Evolutionary conservation across 1,140 invertebrate species (phyloP), one percentile per base, ranked within the genome.

Genomic region (Diabrotica virgifera): DNA sequence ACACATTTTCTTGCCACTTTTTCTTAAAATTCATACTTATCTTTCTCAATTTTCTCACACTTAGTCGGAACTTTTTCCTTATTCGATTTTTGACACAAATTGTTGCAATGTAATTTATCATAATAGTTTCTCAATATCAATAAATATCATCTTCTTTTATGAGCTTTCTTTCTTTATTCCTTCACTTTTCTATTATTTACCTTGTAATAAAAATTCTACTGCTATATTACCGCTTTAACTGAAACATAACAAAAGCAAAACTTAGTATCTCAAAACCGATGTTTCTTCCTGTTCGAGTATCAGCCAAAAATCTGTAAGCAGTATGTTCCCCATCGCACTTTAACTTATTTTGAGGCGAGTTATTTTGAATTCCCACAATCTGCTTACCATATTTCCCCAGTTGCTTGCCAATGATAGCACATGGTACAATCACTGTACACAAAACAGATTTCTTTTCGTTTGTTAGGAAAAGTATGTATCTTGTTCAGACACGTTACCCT

Each of bases 331-430:
- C 53, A 62, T 65, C 64, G 58, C 51, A 65, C 52, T 74, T 74
- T 71, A 67, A 69, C 70, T 74, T 75, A 75, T 75, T 75, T 75
- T 74, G 74, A 69, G 66, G 67, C 69, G 72, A 68, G 74, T 75
- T 75, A 75, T 75, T 75, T 75, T 75, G 65, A 75, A 73, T 74
- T 75, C 74, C 68, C 74, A 74, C 74, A 75, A 75, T 75, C 74
- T 75, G 74, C 64, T 72, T 74, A 68, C 72, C 74, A 75, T 75
- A 75, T 75, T 75, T 71, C 70, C 67, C 73, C 60, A 70, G 70
- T 73, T 72, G 69, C 59, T 60, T 60, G 59, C 59, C 60, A 54
- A 62, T 53, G 60, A 62, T 54, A 62, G 51, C 60, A 62, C 37
- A 62, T 62, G 60, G 60, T 37, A 52, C 12, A 54, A 62, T 62